phyloP scores from a whole-genome alignment of 2,888 invertebrate species.

The Trissolcus japonicus region DNA sequence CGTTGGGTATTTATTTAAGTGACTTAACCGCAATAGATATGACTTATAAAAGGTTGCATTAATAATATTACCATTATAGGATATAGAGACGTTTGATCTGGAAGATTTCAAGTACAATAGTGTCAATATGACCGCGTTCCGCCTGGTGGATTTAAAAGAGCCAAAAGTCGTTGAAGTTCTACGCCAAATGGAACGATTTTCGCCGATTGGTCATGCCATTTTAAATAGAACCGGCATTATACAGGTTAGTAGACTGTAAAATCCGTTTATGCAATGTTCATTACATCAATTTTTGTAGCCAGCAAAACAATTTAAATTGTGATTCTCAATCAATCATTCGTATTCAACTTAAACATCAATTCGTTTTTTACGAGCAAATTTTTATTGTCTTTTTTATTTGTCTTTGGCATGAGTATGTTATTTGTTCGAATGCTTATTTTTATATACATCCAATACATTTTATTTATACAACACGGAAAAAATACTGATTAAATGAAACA shows the following conservation, averaged over 20 bases:
- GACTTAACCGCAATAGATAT: background rate
- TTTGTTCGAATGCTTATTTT: too few relatives aligned
- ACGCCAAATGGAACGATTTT: conserved; percentile 91
- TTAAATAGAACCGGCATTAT: conserved; percentile 83
- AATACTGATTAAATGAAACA: too few relatives aligned
- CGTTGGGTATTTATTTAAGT: background rate
- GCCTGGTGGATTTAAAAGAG: conserved; percentile 89
- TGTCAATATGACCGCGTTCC: conserved; percentile 96
- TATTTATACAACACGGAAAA: too few relatives aligned
- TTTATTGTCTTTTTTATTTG: too few relatives aligned
- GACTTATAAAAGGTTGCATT: conserved; percentile 5
- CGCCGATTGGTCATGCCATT: conserved; percentile 88
- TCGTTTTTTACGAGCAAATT: background rate
- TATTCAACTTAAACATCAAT: background rate
- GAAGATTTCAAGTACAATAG: conserved; percentile 96
- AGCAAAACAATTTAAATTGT: background rate
- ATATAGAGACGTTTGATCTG: conserved; percentile 90
- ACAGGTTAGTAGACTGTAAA: conserved; percentile 77
- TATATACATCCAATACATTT: too few relatives aligned
- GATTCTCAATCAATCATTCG: too few relatives aligned
- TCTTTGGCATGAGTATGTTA: too few relatives aligned
- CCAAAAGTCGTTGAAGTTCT: conserved; percentile 85
- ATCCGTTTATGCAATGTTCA: background rate
- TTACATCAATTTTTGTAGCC: too few relatives aligned
- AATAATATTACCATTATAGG: conserved; percentile 78